A percentile compares a stretch with the other conserved stretches of the same genome.
Evolutionary conservation across 2,113 vertebrate genomes (phyloP).

Genomic region (Malurus melanocephalus): DNA sequence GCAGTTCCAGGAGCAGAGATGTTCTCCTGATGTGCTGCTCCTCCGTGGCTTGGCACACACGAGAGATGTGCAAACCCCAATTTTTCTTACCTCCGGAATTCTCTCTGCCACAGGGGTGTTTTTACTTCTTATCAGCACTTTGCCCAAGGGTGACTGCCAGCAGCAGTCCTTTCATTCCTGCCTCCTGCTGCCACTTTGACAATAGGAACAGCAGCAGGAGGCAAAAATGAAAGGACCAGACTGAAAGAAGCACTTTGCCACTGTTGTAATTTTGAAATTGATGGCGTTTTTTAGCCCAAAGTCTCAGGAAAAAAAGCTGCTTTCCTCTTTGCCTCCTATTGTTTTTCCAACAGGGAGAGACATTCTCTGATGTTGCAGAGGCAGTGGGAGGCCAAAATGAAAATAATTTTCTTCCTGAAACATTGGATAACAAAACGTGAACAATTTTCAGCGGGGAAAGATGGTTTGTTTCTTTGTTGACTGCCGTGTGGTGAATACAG

Average conservation of each 20-base stretch:
- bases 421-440: slow-evolving; percentile 50
- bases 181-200: slow-evolving; percentile 56
- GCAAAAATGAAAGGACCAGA: slow-evolving; percentile 58
- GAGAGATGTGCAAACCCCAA: neutral
- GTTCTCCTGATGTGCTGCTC: neutral
- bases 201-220: slow-evolving; percentile 52
- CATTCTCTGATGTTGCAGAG: slow-evolving; percentile 48
- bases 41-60: neutral
- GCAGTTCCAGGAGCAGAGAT: neutral
- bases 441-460: slow-evolving; percentile 32
- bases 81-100: slow-evolving; percentile 26
- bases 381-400: slow-evolving; percentile 46
- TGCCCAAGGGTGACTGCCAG: slow-evolving; percentile 43
- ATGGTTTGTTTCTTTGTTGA: neutral
- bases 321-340: slow-evolving; percentile 60
- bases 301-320: slow-evolving; percentile 57
- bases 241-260: slow-evolving; percentile 60
- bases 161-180: slow-evolving; percentile 44
- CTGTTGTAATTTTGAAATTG: slow-evolving; percentile 67
- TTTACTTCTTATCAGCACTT: slow-evolving; percentile 25
- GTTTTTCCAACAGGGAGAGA: slow-evolving; percentile 54
- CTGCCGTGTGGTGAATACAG: neutral
- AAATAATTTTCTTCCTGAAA: slow-evolving; percentile 58
- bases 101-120: neutral
- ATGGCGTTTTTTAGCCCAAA: slow-evolving; percentile 60